Conservation (phyloP, 2,888 invertebrate genomes). For the Zaprionus lineosus region DNA sequence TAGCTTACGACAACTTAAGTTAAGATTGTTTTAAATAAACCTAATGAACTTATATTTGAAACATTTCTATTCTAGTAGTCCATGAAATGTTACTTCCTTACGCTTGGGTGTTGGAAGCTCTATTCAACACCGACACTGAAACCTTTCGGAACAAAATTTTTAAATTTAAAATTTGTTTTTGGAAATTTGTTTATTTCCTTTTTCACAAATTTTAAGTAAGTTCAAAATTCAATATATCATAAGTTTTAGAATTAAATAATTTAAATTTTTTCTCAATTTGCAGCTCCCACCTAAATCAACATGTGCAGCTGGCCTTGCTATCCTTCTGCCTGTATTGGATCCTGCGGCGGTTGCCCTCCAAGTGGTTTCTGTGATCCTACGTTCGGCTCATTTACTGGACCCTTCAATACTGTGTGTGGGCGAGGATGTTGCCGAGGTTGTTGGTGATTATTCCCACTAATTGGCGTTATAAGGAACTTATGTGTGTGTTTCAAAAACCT, state of each 20-base stretch:
- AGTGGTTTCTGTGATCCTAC: slow-evolving; percentile 60
- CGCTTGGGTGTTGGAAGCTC: no score
- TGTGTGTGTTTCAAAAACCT: no score
- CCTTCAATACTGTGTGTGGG: slow-evolving; percentile 41
- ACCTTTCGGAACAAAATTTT: slow-evolving; percentile 16
- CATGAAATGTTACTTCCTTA: no score
- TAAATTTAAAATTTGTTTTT: slow-evolving; percentile 11
- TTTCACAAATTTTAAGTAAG: slow-evolving; percentile 18
- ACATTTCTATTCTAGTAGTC: no score
- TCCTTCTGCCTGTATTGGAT: slow-evolving; percentile 45
- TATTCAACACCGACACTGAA: slow-evolving; percentile 4
- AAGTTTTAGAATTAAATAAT: no score
- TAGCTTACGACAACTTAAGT: no score
- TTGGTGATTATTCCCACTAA: slow-evolving; percentile 38
- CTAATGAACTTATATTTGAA: no score
- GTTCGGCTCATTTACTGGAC: slow-evolving; percentile 42
- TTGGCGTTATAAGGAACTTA: no score
- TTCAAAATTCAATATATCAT: neutral
- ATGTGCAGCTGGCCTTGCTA: slow-evolving; percentile 56
- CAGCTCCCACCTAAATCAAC: slow-evolving; percentile 20
- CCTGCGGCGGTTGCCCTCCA: slow-evolving; percentile 51
- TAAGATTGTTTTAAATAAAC: no score
- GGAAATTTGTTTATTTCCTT: slow-evolving; percentile 8
- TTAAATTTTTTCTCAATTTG: neutral
- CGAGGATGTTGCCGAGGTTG: slow-evolving; percentile 49